Conservation (phyloP, 2,797 vertebrate genomes). For the Hozukius guyotensis region DNA sequence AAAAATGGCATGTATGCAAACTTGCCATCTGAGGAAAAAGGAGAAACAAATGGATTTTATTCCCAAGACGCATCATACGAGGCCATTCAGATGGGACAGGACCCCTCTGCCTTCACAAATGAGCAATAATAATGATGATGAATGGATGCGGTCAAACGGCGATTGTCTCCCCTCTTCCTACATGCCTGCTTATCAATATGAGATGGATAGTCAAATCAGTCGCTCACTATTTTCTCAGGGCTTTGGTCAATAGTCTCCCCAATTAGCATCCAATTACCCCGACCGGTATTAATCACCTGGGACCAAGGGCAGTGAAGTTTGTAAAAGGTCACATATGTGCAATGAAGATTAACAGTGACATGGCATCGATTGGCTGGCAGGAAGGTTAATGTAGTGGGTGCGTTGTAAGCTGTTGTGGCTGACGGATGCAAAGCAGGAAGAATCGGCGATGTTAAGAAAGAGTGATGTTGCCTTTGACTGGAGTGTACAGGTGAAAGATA, state of each 20-base stretch:
- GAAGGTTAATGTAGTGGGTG: slow-evolving; percentile 59
- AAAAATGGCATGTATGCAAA: background rate
- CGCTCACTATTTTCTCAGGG: slow-evolving; percentile 57
- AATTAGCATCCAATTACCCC: slow-evolving; percentile 82
- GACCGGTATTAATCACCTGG: slow-evolving; percentile 71
- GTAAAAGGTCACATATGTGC: slow-evolving; percentile 74
- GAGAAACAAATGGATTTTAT: slow-evolving; percentile 5
- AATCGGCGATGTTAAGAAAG: slow-evolving; percentile 13
- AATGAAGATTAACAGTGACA: slow-evolving; percentile 77
- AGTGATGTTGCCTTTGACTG: slow-evolving; percentile 10
- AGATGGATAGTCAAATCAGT: slow-evolving; percentile 58
- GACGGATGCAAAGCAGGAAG: slow-evolving; percentile 38
- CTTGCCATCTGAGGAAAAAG: background rate
- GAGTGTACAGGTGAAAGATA: background rate
- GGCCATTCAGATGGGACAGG: background rate
- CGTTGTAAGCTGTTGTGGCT: slow-evolving; percentile 26
- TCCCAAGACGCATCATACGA: background rate
- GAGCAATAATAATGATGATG: slow-evolving; percentile 60
- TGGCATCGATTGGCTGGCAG: slow-evolving; percentile 52
- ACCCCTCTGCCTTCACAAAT: slow-evolving; percentile 19
- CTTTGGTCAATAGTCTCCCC: slow-evolving; percentile 77
- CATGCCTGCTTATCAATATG: slow-evolving; percentile 64
- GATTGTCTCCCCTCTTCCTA: slow-evolving; percentile 55
- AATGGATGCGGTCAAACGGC: slow-evolving; percentile 52
- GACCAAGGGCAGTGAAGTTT: slow-evolving; percentile 65